Evolutionary conservation across 2,113 vertebrate species (phyloP).

Genomic region (Gadus chalcogrammus): DNA sequence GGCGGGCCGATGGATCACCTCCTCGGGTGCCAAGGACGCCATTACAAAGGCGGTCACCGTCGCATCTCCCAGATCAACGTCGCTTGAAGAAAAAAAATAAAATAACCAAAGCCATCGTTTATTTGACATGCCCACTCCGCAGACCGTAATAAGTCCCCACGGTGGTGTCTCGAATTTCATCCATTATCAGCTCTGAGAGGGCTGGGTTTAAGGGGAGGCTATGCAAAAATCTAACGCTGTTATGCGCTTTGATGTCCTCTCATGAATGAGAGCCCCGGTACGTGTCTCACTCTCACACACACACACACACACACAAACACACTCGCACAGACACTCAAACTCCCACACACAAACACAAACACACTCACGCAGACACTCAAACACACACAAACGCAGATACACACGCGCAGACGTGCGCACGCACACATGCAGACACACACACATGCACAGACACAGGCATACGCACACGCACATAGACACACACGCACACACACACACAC

Average conservation of each 20-base stretch:
- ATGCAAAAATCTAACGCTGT: conserved; percentile 40
- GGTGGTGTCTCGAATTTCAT: conserved; percentile 13
- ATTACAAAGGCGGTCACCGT: conserved; percentile 20
- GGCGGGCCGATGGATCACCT: conserved; percentile 38
- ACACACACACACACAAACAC: conserved; percentile 6
- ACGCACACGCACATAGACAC: neutral
- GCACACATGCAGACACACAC: conserved; percentile 23
- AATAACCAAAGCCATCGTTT: neutral
- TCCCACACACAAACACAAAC: neutral
- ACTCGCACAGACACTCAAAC: neutral
- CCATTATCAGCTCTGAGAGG: conserved; percentile 29
- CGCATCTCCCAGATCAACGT: conserved; percentile 1
- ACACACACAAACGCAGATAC: conserved; percentile 43
- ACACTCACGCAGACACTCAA: neutral
- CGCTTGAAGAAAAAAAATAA: neutral
- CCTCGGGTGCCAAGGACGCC: conserved; percentile 25
- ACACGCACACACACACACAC: neutral
- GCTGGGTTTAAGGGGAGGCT: conserved; percentile 29
- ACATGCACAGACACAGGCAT: neutral
- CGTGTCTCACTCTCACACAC: neutral
- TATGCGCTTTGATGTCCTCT: conserved; percentile 53
- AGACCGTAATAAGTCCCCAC: neutral
- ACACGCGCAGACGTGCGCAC: neutral
- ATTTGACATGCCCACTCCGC: neutral
- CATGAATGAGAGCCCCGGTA: conserved; percentile 24